Conservation (phyloP, 2,888 invertebrate genomes). For the Zygothrica quintamaculata region DNA sequence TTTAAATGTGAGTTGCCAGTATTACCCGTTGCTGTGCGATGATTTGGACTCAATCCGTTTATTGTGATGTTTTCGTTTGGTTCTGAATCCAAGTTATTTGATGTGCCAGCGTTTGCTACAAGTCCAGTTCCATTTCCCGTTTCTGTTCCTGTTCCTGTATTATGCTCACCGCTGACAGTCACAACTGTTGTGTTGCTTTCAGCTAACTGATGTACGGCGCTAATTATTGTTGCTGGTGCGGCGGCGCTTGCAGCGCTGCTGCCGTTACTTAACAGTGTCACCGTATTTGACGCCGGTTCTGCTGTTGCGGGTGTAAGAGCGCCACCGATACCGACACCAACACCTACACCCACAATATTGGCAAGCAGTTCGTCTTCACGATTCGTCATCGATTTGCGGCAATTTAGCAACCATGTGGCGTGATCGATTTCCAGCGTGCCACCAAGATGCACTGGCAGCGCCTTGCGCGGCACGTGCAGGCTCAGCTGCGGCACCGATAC, state of each 20-base stretch:
- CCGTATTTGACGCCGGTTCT: slow-evolving; percentile 19
- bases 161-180: slow-evolving; percentile 45
- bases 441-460: slow-evolving; percentile 95
- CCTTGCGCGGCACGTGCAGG: slow-evolving; percentile 94
- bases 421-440: slow-evolving; percentile 95
- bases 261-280: slow-evolving; percentile 44
- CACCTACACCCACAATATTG: slow-evolving; percentile 82
- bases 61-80: slow-evolving; percentile 82
- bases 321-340: slow-evolving; percentile 1
- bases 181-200: slow-evolving; percentile 61
- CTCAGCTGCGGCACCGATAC: slow-evolving; percentile 95
- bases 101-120: slow-evolving; percentile 26
- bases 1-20: slow-evolving; percentile 42
- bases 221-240: slow-evolving; percentile 80
- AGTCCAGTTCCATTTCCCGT: slow-evolving; percentile 62
- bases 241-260: slow-evolving; percentile 57
- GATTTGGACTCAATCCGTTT: slow-evolving; percentile 72
- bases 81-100: slow-evolving; percentile 45
- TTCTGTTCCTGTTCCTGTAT: slow-evolving; percentile 76
- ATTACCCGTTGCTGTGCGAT: slow-evolving; percentile 30
- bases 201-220: slow-evolving; percentile 67
- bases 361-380: slow-evolving; percentile 86
- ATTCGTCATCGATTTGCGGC: slow-evolving; percentile 94
- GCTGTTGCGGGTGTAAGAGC: slow-evolving; percentile 27
- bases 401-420: slow-evolving; percentile 92